These are phyloP conservation scores for Peromyscus eremicus DNA, from an alignment of 2,797 vertebrate species.

Conservation along the genomic window DNA sequence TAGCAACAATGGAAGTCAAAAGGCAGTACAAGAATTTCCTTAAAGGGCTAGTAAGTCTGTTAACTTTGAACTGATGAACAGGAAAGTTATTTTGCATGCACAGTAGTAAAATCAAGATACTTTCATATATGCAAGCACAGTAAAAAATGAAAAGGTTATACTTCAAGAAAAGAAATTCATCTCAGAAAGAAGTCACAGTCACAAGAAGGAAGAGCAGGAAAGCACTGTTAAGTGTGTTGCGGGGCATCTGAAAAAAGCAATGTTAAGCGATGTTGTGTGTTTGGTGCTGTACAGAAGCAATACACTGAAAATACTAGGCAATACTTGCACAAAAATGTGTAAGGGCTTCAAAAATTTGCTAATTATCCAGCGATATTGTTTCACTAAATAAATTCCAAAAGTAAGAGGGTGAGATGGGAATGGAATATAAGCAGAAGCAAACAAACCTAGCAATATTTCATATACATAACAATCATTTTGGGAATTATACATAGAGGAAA, in stretches of 20 bases:
- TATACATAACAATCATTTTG: neutral
- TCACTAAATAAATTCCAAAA: neutral
- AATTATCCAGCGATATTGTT: neutral
- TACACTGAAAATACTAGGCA: neutral
- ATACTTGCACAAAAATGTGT: neutral
- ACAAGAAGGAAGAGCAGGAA: neutral
- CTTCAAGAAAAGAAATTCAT: neutral
- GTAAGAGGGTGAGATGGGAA: neutral
- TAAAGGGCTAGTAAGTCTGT: neutral
- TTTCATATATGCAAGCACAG: neutral
- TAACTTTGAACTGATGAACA: neutral
- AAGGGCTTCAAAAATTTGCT: neutral
- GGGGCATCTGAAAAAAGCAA: neutral
- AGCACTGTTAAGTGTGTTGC: neutral
- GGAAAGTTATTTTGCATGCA: neutral
- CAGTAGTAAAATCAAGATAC: neutral
- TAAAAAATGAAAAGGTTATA: neutral
- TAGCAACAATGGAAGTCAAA: neutral
- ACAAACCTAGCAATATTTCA: neutral
- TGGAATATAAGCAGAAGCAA: neutral
- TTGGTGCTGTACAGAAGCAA: neutral
- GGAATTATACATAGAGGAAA: neutral
- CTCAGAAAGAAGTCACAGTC: neutral
- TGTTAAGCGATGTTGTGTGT: neutral
- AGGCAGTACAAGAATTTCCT: neutral